Conservation (phyloP, 23 tunicate species). For the Ciona savignyi region DNA sequence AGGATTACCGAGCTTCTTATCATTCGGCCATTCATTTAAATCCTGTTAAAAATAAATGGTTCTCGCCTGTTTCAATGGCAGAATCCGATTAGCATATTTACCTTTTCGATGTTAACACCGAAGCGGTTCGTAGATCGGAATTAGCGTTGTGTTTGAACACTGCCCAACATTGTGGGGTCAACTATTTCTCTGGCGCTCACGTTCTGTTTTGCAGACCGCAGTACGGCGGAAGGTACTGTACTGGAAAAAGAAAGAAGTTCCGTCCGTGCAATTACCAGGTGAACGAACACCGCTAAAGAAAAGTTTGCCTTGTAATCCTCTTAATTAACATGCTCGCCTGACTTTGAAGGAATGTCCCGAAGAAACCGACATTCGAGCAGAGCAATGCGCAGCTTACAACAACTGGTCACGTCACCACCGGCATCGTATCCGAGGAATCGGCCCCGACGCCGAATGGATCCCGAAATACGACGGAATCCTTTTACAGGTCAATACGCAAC, state of each 20-base stretch:
- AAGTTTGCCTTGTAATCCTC: neutral
- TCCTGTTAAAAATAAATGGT: neutral
- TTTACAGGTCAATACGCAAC: conserved; percentile 25
- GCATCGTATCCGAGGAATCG: conserved; percentile 32
- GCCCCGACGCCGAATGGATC: conserved; percentile 63
- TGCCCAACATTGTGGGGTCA: too few species aligned
- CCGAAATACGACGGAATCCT: conserved; percentile 81
- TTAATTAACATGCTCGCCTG: neutral
- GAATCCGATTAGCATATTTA: neutral
- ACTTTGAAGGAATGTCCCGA: conserved; percentile 52
- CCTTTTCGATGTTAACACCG: too few species aligned
- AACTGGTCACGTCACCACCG: conserved; percentile 42
- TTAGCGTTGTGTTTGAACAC: neutral
- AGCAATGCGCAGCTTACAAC: conserved; percentile 67
- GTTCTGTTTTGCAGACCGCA: conserved; percentile 60
- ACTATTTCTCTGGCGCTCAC: too few species aligned
- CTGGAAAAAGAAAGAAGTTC: conserved; percentile 76
- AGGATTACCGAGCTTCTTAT: neutral
- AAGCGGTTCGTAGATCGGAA: too few species aligned
- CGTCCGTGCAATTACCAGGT: conserved; percentile 88
- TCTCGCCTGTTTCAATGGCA: neutral
- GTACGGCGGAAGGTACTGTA: conserved; percentile 69
- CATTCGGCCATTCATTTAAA: neutral
- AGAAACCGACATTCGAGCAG: conserved; percentile 42
- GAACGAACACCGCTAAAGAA: neutral